A percentile compares a stretch with the other conserved stretches of the same genome.
Conservation (phyloP, 1,140 invertebrate species). For the Gyrodactylus bullatarudis region DNA sequence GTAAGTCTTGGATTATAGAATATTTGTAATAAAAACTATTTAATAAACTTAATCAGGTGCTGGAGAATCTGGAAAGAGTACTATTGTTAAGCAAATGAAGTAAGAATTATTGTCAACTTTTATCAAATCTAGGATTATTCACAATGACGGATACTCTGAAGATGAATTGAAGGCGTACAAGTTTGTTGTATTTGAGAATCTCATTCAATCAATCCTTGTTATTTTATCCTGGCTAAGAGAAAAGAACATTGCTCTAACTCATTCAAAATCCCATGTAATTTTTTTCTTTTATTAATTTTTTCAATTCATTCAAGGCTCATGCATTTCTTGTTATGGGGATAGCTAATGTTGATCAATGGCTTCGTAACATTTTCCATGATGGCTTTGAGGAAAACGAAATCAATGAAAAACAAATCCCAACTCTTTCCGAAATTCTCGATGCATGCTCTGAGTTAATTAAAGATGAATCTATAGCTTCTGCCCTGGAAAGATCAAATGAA, state of each 20-base stretch:
- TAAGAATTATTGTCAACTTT: not conserved
- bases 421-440: not conserved
- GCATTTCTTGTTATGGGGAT: not conserved
- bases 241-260: not conserved
- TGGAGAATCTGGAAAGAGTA: not conserved
- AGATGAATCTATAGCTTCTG: not conserved
- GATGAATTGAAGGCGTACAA: not conserved
- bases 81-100: not conserved
- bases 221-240: not conserved
- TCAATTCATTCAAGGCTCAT: not conserved
- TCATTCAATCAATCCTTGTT: not conserved
- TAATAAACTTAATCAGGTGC: too few species aligned
- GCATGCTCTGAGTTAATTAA: not conserved
- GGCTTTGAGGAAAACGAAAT: not conserved
- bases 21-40: not conserved
- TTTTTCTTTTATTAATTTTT: not conserved
- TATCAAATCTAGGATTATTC: not conserved
- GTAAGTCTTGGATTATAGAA: not conserved
- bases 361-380: not conserved
- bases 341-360: not conserved
- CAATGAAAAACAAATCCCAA: not conserved
- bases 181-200: not conserved
- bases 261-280: not conserved
- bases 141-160: not conserved
- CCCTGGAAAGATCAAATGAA: constrained; percentile 38